These are phyloP conservation scores for Caenorhabditis inopinata DNA, from an alignment of 1,140 invertebrate species.

Conservation along the genomic window DNA sequence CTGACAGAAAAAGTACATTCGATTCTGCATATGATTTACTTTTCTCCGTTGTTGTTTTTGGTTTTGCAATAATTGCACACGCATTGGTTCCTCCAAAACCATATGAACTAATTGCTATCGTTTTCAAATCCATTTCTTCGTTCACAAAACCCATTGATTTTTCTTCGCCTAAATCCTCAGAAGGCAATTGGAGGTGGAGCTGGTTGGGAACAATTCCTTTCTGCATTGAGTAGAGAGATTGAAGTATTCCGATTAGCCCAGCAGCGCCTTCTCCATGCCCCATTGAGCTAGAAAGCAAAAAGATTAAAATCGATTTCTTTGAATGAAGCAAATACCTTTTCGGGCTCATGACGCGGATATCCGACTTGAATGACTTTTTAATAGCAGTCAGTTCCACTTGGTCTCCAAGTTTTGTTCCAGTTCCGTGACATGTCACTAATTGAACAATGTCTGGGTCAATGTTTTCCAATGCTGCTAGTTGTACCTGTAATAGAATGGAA, in stretches of 20 bases:
- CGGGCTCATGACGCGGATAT: slow-evolving; percentile 34
- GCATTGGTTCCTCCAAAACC: slow-evolving; percentile 46
- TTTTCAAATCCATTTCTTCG: slow-evolving; percentile 32
- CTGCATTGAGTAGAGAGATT: slow-evolving; percentile 32
- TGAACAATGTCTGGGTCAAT: slow-evolving; percentile 5
- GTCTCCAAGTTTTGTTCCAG: slow-evolving; percentile 85
- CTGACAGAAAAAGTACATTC: slow-evolving; percentile 37
- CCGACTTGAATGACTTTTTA: slow-evolving; percentile 36
- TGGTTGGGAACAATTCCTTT: not conserved
- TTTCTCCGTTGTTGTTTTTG: not conserved
- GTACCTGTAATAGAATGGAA: not conserved
- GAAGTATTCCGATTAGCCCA: slow-evolving; percentile 33
- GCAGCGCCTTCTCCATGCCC: slow-evolving; percentile 36
- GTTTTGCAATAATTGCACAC: slow-evolving; percentile 31
- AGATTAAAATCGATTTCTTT: too few relatives aligned
- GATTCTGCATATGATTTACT: not conserved
- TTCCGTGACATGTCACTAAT: slow-evolving; percentile 77
- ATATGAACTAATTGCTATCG: slow-evolving; percentile 28
- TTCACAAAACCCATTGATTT: slow-evolving; percentile 34
- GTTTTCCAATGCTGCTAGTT: slow-evolving; percentile 22
- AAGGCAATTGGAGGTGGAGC: slow-evolving; percentile 28
- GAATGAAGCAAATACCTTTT: slow-evolving; percentile 4
- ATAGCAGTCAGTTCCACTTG: slow-evolving; percentile 75
- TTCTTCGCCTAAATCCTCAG: slow-evolving; percentile 21
- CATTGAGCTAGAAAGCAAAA: not conserved